Base-by-base conservation (phyloP, 2,113 vertebrate genomes). In the Hystrix cristata region DNA sequence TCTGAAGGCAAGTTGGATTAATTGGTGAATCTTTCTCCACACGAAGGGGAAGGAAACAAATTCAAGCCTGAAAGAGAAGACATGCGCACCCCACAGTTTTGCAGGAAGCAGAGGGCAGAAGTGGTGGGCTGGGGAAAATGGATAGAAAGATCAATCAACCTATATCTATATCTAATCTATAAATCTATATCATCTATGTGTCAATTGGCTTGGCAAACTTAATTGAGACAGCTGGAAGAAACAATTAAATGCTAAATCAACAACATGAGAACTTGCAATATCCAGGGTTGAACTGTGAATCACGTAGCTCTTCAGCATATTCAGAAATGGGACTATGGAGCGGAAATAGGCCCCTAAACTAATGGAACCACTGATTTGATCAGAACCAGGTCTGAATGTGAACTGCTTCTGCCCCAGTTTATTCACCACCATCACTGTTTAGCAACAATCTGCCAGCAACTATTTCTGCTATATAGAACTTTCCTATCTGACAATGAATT, bases 181-280 rank as follows among this genome's bases (percentile, higher is more conserved):
- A 2, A 16, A 46, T 25, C 46, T 48, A 48, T 15, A 46, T 76
- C 46, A 48, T 90, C 34, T 67, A 67, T 88, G 57, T 93, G 60
- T 85, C 55, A 67, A 1, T 82, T 86, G 72, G 60, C 53, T 96
- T 96, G 91, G 93, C 95, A 97, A 82, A 67, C 91, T 98, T 96
- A 94, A 94, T 79, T 69, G 95, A 94, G 95, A 95, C 95, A 96
- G 95, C 95, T 96, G 95, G 93, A 94, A 96, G 69, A 93, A 93
- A 85, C 74, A 79, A 90, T 97, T 96, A 97, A 84, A 95, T 78
- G 43, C 34, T 97, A 96, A 96, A 96, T 95, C 93, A 78, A 57
- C 87, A 87, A 83, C 93, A 76, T 64, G 53, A 90, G 94, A 90
- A 83, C 55, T 21, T 94, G 29, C 62, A 84, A 25, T 90, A 69